phyloP scores from a whole-genome alignment of 2,113 vertebrate species.

The Boleophthalmus pectinirostris region DNA sequence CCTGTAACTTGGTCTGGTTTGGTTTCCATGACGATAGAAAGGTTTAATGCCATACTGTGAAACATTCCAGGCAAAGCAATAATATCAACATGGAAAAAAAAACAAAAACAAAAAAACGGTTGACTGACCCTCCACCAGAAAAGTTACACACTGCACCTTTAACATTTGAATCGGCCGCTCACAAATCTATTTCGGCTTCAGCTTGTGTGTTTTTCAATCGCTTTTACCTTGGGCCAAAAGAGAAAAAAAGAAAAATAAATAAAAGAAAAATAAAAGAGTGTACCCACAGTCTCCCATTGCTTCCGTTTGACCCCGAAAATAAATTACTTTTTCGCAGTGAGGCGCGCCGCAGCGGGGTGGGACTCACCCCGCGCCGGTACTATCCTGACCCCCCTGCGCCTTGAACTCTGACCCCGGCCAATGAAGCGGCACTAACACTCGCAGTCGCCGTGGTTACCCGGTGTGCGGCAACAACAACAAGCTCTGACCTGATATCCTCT shows the following conservation, averaged over 20 bases:
- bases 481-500: neutral
- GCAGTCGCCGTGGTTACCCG: constrained; percentile 1
- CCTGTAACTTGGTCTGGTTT: too few relatives aligned
- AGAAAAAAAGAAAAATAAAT: neutral
- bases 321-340: constrained; percentile 52
- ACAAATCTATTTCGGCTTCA: constrained; percentile 13
- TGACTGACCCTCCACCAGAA: too few relatives aligned
- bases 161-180: neutral
- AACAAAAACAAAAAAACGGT: too few relatives aligned
- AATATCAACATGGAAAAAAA: too few relatives aligned
- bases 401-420: constrained; percentile 44
- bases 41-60: too few relatives aligned
- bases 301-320: constrained; percentile 36
- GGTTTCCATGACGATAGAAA: too few relatives aligned
- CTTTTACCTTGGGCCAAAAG: constrained; percentile 32
- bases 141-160: neutral
- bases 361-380: constrained; percentile 16
- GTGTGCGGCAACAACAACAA: neutral
- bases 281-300: constrained; percentile 6
- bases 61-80: too few relatives aligned
- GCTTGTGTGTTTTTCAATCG: constrained; percentile 2
- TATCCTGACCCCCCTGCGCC: constrained; percentile 10
- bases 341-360: constrained; percentile 20
- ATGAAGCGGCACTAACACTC: constrained; percentile 47
- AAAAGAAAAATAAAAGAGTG: neutral